Conservation (phyloP, 2,797 vertebrate species). For the Hyperoplus lanceolatus region DNA sequence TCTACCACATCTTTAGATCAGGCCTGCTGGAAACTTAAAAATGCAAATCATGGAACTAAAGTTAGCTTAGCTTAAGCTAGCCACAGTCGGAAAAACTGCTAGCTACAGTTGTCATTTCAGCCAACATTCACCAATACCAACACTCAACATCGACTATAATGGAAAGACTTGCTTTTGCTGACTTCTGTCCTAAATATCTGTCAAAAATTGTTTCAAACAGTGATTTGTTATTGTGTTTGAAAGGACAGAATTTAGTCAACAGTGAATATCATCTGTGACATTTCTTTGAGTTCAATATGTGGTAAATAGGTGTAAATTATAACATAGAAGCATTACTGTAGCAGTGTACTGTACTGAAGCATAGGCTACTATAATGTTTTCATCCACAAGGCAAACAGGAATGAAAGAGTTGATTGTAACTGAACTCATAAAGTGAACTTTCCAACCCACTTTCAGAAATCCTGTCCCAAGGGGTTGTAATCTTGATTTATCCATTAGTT, state of each 20-base stretch:
- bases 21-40: neutral
- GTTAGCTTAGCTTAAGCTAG: neutral
- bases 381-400: neutral
- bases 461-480: constrained; percentile 34
- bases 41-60: neutral
- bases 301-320: too few relatives aligned
- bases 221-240: too few relatives aligned
- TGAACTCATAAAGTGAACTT: constrained; percentile 53
- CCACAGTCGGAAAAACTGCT: neutral
- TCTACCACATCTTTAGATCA: neutral
- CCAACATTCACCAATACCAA: too few relatives aligned
- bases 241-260: too few relatives aligned
- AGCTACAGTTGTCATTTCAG: neutral
- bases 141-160: neutral
- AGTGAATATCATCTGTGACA: too few relatives aligned
- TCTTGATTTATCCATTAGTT: constrained; percentile 58
- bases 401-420: constrained; percentile 64
- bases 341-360: too few relatives aligned
- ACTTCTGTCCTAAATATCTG: neutral
- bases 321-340: too few relatives aligned
- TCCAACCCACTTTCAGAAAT: constrained; percentile 29
- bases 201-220: too few relatives aligned
- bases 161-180: neutral
- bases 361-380: constrained; percentile 7
- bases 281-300: too few relatives aligned